phyloP scores from a whole-genome alignment of 2,797 vertebrate genomes.

The Nyctalus aviator region DNA sequence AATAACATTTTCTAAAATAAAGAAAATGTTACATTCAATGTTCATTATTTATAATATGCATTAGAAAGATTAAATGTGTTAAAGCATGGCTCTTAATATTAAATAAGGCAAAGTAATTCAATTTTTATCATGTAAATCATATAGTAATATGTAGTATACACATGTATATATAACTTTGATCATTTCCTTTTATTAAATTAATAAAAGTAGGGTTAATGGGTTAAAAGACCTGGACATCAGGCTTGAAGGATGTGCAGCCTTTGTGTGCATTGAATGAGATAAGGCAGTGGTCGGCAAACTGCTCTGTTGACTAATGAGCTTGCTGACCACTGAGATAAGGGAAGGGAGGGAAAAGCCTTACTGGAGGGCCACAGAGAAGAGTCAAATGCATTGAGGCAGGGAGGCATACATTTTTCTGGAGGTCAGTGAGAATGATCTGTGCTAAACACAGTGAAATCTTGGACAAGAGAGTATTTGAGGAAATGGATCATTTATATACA shows the following conservation, averaged over 20 bases:
- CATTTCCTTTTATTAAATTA: not conserved
- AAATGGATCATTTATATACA: not conserved
- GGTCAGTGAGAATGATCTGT: not conserved
- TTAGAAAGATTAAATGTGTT: not conserved
- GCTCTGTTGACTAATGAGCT: no score
- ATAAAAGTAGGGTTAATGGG: not conserved
- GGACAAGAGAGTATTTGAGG: not conserved
- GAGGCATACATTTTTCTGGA: not conserved
- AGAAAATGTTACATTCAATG: not conserved
- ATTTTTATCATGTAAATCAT: not conserved
- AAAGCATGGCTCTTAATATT: not conserved
- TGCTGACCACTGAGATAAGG: not conserved
- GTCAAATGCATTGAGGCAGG: not conserved
- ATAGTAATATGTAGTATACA: not conserved
- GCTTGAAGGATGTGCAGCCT: not conserved
- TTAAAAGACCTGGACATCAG: not conserved
- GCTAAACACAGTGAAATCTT: not conserved
- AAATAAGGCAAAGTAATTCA: not conserved
- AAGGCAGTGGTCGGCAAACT: no score
- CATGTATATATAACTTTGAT: not conserved
- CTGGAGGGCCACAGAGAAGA: not conserved
- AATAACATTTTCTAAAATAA: slow-evolving; percentile 1
- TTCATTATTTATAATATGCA: not conserved
- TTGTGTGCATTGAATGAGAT: not conserved
- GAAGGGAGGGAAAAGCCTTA: not conserved